Evolutionary conservation across 2,797 vertebrate species (phyloP), one percentile per base, ranked within the genome.

Genomic region (Echiichthys vipera): DNA sequence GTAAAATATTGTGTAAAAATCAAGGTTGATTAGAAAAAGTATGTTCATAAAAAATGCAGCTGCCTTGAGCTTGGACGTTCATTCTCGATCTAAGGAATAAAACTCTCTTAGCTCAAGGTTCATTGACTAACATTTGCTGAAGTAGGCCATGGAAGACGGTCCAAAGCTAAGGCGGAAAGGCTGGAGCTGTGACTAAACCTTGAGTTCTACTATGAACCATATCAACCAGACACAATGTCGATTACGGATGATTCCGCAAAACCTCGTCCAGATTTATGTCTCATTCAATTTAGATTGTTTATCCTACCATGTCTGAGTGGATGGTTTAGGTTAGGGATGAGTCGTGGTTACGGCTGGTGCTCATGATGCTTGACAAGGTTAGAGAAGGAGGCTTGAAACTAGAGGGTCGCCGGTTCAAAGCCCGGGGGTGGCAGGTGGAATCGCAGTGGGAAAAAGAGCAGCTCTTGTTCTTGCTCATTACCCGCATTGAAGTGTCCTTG

Each of bases 61-160:
- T 34, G 30, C 69, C 57, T 58, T 53, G 27, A 73, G 65, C 34
- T 39, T 12, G 2, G 42, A 37, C 65, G 62, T 51, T 71, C 32
- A 42, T 27, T 77, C 30, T 65, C 10, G 9, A n/a, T 45, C 20
- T 43, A 7, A 27, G 24, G 15, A 40, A 22, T 65, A 30, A 62
- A 66, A 64, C 69, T 36, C 59, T 65, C 53, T 7, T 29, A 51
- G 65, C 22, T 82, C 55, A 77, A 59, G 53, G 45, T 22, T 64
- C 3, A 6, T 15, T 54, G 5, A 11, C 25, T 6, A 22, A n/a
- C 15, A 4, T 15, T 30, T 15, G 2, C 30, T 12, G 39, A 40
- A 25, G 7, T 40, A 39, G 25, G n/a, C 15, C 3, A 5, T 13
- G 45, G 50, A 40, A 55, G 22, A 15, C 10, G 4, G 22, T 47